These are phyloP conservation scores for Phalanger gymnotis DNA, from an alignment of 2,797 vertebrate genomes.

Conservation along the genomic window DNA sequence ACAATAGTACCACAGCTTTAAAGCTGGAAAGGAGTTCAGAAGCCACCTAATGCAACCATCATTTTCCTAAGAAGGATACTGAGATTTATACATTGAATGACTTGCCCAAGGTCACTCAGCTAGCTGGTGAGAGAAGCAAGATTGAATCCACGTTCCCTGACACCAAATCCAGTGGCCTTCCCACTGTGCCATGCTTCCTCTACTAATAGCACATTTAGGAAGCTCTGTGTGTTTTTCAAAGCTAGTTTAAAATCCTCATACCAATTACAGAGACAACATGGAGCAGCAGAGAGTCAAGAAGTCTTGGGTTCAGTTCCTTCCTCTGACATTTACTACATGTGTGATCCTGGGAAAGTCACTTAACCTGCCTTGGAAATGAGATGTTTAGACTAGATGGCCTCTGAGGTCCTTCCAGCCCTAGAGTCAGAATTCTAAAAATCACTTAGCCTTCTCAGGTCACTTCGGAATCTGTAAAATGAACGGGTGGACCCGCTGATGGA, in stretches of 20 bases:
- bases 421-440: too few species aligned
- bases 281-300: background rate
- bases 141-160: background rate
- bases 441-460: too few species aligned
- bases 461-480: too few species aligned
- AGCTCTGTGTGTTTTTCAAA: background rate
- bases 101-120: background rate
- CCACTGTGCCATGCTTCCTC: background rate
- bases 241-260: constrained; percentile 8
- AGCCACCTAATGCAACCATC: background rate
- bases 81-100: background rate
- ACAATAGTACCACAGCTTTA: background rate
- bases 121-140: background rate
- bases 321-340: background rate
- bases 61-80: background rate
- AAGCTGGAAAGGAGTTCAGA: background rate
- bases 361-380: background rate
- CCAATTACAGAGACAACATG: background rate
- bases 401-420: background rate
- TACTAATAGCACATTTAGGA: background rate
- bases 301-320: background rate
- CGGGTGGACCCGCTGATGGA: too few species aligned
- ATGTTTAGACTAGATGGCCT: background rate
- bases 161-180: background rate
- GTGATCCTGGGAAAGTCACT: background rate